Evolutionary conservation across 2,113 vertebrate genomes (phyloP), one percentile per base, ranked within the genome.

Genomic region (Herpetotheres cachinnans): DNA sequence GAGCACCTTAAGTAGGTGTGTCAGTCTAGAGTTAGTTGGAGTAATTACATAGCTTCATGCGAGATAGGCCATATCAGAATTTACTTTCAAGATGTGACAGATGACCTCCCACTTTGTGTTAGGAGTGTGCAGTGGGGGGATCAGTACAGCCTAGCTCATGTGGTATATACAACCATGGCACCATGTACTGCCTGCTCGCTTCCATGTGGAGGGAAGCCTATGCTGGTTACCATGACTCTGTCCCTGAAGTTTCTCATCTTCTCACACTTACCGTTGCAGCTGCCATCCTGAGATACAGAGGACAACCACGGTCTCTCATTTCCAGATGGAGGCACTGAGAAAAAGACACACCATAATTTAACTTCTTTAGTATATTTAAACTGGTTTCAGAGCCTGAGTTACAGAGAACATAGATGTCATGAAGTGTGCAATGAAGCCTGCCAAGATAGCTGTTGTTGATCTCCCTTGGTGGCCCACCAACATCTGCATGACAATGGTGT

Each of bases 91-190:
- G 30, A 40, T 18, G 16, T 63, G 38, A 47, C 19, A 86, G 66
- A 12, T 40, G 27, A 66, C 13, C 7, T 66, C 21, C 17, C 1
- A 2, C 29, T 14, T 18, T 73, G 62, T 40, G 32, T 52, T 16
- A 34, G 58, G 59, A 67, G 42, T 9, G 22, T 13, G 80, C 49
- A 61, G 26, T 0, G 6, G 20, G 24, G 32, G 25, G 16, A 18
- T 8, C 38, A 25, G 24, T 9, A 13, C 58, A 76, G 49, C 14
- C 2, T 5, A 26, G 9, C 11, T 8, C 30, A 0, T 2, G 36
- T n/a, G 44, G 29, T 44, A 17, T 1, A 1, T 8, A 9, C 24
- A 24, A 4, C 54, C 32, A 1, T 10, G 52, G 55, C 34, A 58
- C 38, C 5, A 2, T 1, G 20, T 2, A 27, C 44, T 61, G 40